Percentiles rank a stretch among this genome's conserved stretches.
phyloP scores from a whole-genome alignment of 2,888 invertebrate species.

The Agriopis marginaria region DNA sequence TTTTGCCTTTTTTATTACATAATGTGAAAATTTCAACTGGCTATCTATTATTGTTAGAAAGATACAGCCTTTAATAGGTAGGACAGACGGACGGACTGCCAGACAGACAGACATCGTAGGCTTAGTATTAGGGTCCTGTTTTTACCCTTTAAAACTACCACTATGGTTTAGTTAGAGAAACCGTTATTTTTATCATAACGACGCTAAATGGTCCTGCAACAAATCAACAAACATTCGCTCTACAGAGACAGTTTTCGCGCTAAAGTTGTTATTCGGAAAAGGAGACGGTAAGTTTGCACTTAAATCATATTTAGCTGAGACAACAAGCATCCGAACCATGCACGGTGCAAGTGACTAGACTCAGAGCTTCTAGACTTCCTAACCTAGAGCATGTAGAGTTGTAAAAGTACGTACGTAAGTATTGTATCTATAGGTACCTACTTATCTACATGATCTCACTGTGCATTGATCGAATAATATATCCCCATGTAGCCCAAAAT shows the following conservation, averaged over 20 bases:
- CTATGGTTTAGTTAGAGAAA: too few species aligned
- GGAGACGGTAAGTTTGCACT: constrained; percentile 64
- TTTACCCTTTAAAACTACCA: too few species aligned
- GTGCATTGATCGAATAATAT: too few species aligned
- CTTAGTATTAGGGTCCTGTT: too few species aligned
- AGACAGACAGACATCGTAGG: too few species aligned
- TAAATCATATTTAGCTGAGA: constrained; percentile 70
- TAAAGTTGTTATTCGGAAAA: constrained; percentile 64
- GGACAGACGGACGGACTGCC: too few species aligned
- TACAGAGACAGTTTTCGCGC: constrained; percentile 54
- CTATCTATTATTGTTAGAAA: too few species aligned
- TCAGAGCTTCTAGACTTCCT: not conserved
- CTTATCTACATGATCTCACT: not conserved
- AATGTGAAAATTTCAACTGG: too few species aligned
- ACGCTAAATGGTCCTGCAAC: constrained; percentile 22
- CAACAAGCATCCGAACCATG: constrained; percentile 57
- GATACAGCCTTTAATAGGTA: too few species aligned
- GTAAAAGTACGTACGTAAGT: not conserved
- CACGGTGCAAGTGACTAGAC: constrained; percentile 34
- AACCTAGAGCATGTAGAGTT: not conserved
- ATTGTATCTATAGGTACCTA: not conserved
- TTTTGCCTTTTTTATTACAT: too few species aligned
- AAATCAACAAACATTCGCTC: constrained; percentile 39
- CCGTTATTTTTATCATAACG: not conserved
- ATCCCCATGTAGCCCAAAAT: too few species aligned